A percentile compares a stretch with the other conserved stretches of the same genome.
Conservation (phyloP, 1,140 invertebrate genomes). For the Drosophila kohkoa region DNA sequence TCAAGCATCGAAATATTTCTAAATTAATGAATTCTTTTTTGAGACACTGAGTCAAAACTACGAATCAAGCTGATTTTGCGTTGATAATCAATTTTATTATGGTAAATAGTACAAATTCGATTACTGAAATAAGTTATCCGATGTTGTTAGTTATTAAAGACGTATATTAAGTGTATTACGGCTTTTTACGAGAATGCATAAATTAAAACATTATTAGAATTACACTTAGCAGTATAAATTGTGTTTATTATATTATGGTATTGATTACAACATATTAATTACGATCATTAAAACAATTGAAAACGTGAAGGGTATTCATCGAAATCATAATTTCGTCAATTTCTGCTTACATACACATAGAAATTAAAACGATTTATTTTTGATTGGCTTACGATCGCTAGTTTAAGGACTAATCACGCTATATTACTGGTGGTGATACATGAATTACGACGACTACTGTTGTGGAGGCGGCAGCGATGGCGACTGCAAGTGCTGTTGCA, state of each 20-base stretch:
- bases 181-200: too few species aligned
- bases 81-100: too few species aligned
- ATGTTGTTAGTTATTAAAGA: too few species aligned
- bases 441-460: conserved; percentile 38
- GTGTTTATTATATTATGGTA: conserved; percentile 23
- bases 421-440: conserved; percentile 24
- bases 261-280: conserved; percentile 29
- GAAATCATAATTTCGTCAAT: conserved; percentile 8
- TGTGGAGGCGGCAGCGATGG: conserved; percentile 22
- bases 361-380: conserved; percentile 27
- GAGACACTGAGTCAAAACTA: too few species aligned
- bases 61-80: too few species aligned
- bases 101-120: too few species aligned
- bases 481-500: conserved; percentile 19
- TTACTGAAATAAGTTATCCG: too few species aligned
- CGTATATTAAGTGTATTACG: too few species aligned
- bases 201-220: conserved; percentile 27
- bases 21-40: too few species aligned
- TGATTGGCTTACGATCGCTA: conserved; percentile 32
- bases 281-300: conserved; percentile 6
- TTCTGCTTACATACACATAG: conserved; percentile 5
- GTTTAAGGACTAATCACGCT: conserved; percentile 39
- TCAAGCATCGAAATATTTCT: too few species aligned
- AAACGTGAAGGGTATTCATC: conserved; percentile 1
- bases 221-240: conserved; percentile 40